Base-by-base conservation (phyloP, 2,888 invertebrate species). In the Chloromyia formosa region DNA sequence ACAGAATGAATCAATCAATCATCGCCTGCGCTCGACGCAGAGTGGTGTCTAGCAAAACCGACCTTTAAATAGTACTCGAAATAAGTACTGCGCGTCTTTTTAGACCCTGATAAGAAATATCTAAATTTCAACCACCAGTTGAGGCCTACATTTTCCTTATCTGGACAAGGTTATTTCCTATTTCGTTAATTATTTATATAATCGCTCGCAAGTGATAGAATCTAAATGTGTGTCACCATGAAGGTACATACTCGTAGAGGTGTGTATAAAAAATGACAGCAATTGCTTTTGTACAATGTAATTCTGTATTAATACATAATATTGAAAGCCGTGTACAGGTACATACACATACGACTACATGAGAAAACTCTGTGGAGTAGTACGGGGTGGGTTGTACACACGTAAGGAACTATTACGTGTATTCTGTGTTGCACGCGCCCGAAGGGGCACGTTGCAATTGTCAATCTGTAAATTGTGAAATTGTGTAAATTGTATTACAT, bases 401-500 rank as follows among this genome's bases (percentile, higher is more conserved):
- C n/a, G n/a, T n/a, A 42, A 9, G 42, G n/a, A 64, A 5, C 1
- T 9, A 14, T 18, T 10, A 10, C 56, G 56, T 2, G 45, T 14
- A 49, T 14, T 40, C 27, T 42, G 23, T 20, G 9, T 7, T 45
- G 45, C 49, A 66, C 66, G 66, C 22, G 66, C 22, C 22, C 22
- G n/a, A 1, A 18, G 16, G 22, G n/a, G 49, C 66, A 66, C 66
- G 66, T 66, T 66, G 66, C 66, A 66, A 49, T 66, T 66, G 45
- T 22, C 9, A 66, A 66, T 66, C 66, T 42, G 66, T 12, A 35
- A 18, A 35, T 49, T 66, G 66, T 66, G 35, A 49, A 49, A 66
- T 66, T 66, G 66, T 45, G 66, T 49, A 66, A 66, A 66, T 66
- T 66, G 22, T 66, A 49, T 66, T 66, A 66, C 66, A 49, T 66